Base-by-base conservation (phyloP, 1,140 invertebrate species). In the Lepidostoma basale region DNA sequence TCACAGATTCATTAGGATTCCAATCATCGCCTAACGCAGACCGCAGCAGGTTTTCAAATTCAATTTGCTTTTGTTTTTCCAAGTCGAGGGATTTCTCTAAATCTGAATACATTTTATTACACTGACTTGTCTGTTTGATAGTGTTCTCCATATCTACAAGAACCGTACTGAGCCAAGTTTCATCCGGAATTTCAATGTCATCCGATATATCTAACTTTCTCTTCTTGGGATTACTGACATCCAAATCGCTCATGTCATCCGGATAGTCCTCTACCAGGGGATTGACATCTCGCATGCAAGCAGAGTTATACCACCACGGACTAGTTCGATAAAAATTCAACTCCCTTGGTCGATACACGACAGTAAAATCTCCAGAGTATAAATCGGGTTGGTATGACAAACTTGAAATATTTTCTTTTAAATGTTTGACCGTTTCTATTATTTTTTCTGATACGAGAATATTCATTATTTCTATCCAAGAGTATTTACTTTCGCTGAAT, bases 371-470 rank as follows among this genome's bases (percentile, higher is more conserved):
- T 12, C 28, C 5, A 10, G 39, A 33, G 36, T 66, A 30, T 2
- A 23, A 22, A 42, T 65, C 33, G 1, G 62, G 33, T 25, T 16
- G 10, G 25, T 26, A 60, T 16, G 20, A 10, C 10, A 14, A 23
- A 16, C 26, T 54, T 6, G n/a, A 47, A 3, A 81, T 65, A 67
- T 70, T 63, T 79, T 78, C 26, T 77, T 76, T 73, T 79, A 78
- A 63, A 76, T 75, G 42, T 8, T 40, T 14, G 0, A 60, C 76
- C n/a, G 79, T 69, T 22, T 74, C 77, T 68, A 74, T 78, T 44
- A 83, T 82, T 75, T 81, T 83, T 74, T 82, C 81, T 67, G 79
- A 79, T 12, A 83, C 77, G 64, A 83, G 76, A 30, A 83, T 73
- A 72, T 82, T 81, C 66, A 83, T 74, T 25, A 82, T 74, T 62